Base-by-base conservation (phyloP, 2,888 invertebrate genomes). In the Idaea biselata region DNA sequence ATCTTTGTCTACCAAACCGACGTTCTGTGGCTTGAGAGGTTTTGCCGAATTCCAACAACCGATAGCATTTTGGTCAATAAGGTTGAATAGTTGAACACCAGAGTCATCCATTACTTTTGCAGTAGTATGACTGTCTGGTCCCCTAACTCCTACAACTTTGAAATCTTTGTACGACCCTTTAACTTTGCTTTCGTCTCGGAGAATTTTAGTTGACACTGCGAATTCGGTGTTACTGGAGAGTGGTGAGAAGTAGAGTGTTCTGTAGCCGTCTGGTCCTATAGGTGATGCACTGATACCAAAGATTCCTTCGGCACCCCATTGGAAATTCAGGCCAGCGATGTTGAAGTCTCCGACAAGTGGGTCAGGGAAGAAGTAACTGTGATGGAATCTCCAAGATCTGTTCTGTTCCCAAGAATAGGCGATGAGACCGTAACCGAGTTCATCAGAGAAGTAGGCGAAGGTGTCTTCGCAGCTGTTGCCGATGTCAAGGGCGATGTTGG, bases 401-500 rank as follows among this genome's bases (percentile, higher is more conserved):
- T 97, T 95, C 69, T 94, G 91, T 77, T 94, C 93, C 94, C 95
- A 96, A 0, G 96, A 96, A 81, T 97, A 97, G 1, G 95, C 94
- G 62, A 97, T 95, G 18, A 97, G 88, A 0, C 97, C 97, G 74
- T 97, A 97, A 60, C 97, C 97, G 18, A 97, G 89, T 80, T 97
- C 97, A 79, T 97, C 97, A 0, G 96, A 95, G 86, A 96, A 94
- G 82, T 97, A 97, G 0, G 96, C 96, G 78, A 93, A 96, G 0
- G 96, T 94, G 77, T 97, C 96, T 3, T 96, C 95, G 77, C 97
- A 97, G 57, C 91, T 93, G 73, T 93, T 92, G 33, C 96, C 96
- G 69, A 96, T 92, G 77, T 97, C 97, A 1, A 97, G 94, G n/a
- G 95, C 96, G 63, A 96, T 96, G 78, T 96, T 97, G n/a, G 97